phyloP scores from a whole-genome alignment of 1,140 invertebrate genomes.

The Nixonia krombeini region DNA sequence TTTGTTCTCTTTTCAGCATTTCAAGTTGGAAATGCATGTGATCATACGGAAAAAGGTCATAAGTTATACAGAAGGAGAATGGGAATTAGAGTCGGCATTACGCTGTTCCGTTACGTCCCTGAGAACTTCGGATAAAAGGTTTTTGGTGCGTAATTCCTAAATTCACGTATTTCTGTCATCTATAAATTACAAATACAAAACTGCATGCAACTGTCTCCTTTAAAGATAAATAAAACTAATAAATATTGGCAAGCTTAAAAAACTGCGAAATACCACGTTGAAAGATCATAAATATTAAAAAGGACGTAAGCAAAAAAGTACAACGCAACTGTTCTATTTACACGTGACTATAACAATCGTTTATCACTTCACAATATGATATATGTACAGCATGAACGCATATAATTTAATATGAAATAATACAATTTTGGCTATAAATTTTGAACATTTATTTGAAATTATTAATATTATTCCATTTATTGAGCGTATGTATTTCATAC shows the following conservation, averaged over 20 bases:
- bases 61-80: slow-evolving; percentile 26
- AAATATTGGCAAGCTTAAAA: neutral
- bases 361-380: no score
- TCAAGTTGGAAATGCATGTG: slow-evolving; percentile 11
- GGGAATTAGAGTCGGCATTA: slow-evolving; percentile 30
- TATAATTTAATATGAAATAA: neutral
- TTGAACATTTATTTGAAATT: no score
- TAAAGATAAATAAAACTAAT: neutral
- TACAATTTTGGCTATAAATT: no score
- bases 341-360: neutral
- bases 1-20: slow-evolving; percentile 30
- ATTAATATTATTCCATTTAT: no score
- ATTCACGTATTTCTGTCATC: slow-evolving; percentile 25
- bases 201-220: neutral
- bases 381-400: no score
- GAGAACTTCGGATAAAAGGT: slow-evolving; percentile 13
- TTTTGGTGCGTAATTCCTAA: slow-evolving; percentile 11
- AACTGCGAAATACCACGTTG: neutral
- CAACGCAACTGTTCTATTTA: neutral
- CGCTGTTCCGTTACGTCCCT: slow-evolving; percentile 17
- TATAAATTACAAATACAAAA: slow-evolving; percentile 17
- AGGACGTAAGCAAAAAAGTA: no score
- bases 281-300: neutral
- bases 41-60: slow-evolving; percentile 26
- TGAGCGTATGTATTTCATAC: no score